These are phyloP conservation scores for Hypocryptadius cinnamomeus DNA, from an alignment of 2,113 vertebrate species.

Conservation along the genomic window DNA sequence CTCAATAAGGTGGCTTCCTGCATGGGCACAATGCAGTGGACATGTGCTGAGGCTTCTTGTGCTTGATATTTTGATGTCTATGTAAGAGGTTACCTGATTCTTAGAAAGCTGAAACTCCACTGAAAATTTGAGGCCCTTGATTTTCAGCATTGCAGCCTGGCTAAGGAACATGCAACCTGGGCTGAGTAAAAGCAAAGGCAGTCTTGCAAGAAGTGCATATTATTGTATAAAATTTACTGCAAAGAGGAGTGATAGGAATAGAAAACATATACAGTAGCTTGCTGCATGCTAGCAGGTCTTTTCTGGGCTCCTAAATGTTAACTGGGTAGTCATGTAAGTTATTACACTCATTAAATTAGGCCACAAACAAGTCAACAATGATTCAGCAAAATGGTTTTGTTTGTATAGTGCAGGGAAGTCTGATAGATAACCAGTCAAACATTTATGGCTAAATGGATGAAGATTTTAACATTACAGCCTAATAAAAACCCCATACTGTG, in stretches of 20 bases:
- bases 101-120: background rate
- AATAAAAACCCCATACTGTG: slow-evolving; percentile 92
- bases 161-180: background rate
- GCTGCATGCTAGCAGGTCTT: slow-evolving; percentile 69
- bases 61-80: background rate
- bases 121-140: background rate
- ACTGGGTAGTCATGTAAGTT: slow-evolving; percentile 79
- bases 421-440: slow-evolving; percentile 86
- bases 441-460: slow-evolving; percentile 89
- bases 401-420: slow-evolving; percentile 76
- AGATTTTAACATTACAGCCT: slow-evolving; percentile 89
- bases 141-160: background rate
- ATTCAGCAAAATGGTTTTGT: slow-evolving; percentile 84
- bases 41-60: background rate
- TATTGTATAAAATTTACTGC: slow-evolving; percentile 64
- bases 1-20: background rate
- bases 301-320: slow-evolving; percentile 77
- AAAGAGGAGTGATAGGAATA: slow-evolving; percentile 57
- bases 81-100: background rate
- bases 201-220: slow-evolving; percentile 5
- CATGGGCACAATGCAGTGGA: background rate
- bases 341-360: slow-evolving; percentile 82
- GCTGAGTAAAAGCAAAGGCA: background rate
- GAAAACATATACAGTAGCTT: slow-evolving; percentile 65
- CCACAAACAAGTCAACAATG: slow-evolving; percentile 83